A percentile compares a stretch with the other conserved stretches of the same genome.
phyloP scores from a whole-genome alignment of 2,888 invertebrate genomes.

The Tuberolachnus salignus region DNA sequence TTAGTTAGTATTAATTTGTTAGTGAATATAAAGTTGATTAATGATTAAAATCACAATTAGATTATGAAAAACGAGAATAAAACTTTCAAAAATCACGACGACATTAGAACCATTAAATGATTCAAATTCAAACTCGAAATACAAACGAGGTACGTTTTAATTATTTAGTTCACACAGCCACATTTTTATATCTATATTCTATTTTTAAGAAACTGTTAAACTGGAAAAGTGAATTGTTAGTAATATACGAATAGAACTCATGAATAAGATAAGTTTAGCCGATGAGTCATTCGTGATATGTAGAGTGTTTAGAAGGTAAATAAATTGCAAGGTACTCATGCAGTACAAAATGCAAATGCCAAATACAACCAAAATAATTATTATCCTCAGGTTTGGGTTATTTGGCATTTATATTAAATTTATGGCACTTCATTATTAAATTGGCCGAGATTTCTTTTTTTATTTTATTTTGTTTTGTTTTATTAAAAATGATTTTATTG shows the following conservation, averaged over 20 bases:
- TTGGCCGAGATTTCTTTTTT: slow-evolving; percentile 46
- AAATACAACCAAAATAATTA: slow-evolving; percentile 54
- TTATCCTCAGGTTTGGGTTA: slow-evolving; percentile 51
- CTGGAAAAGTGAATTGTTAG: slow-evolving; percentile 40
- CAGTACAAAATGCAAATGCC: slow-evolving; percentile 41
- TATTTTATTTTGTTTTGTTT: slow-evolving; percentile 30
- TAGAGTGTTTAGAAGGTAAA: slow-evolving; percentile 41
- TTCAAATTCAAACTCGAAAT: slow-evolving; percentile 46
- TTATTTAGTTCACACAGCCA: slow-evolving; percentile 37
- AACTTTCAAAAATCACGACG: slow-evolving; percentile 49
- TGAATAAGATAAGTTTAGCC: slow-evolving; percentile 55
- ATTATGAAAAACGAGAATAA: slow-evolving; percentile 48
- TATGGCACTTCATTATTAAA: slow-evolving; percentile 39
- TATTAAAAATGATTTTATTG: slow-evolving; percentile 44
- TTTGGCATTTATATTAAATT: slow-evolving; percentile 48
- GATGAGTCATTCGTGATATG: slow-evolving; percentile 54
- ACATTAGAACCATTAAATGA: slow-evolving; percentile 48
- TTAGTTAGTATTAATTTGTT: not conserved
- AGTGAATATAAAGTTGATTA: slow-evolving; percentile 42
- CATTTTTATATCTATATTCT: slow-evolving; percentile 33
- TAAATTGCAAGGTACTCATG: slow-evolving; percentile 38
- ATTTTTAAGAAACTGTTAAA: slow-evolving; percentile 37
- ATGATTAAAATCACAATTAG: slow-evolving; percentile 42
- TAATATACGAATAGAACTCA: slow-evolving; percentile 54
- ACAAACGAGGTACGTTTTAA: slow-evolving; percentile 48